Base-by-base conservation (phyloP, 2,113 vertebrate species). In the Scomber colias region DNA sequence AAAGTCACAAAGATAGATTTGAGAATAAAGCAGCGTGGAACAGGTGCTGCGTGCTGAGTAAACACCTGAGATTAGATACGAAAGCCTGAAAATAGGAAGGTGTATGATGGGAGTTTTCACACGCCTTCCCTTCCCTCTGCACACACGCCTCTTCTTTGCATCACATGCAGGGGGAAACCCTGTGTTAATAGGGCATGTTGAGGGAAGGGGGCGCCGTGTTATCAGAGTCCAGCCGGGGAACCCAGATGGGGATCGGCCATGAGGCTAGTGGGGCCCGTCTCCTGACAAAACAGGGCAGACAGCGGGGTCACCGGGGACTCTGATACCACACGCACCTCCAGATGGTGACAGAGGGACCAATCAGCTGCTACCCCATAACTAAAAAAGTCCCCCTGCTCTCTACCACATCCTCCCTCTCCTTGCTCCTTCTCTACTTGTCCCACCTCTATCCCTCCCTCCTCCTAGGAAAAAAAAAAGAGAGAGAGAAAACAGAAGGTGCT, bases 401-500 rank as follows among this genome's bases (percentile, higher is more conserved):
- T 31, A 51, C 75, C 65, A 61, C 71, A 79, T 11, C 70, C 70
- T 63, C 35, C 59, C 53, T 84, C 76, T 76, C 73, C 62, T 61
- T 6, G 7, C 35, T 48, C 75, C 74, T 63, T 71, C 81, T 85
- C 82, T 66, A 73, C 35, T 51, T 35, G 69, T 83, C 75, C 87
- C 87, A 89, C 83, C 85, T 86, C 89, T 78, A 49, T 82, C 87
- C 86, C 91, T 88, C 88, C 89, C 87, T 93, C 90, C 87, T 85
- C 90, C 88, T 77, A 87, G 87, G 87, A 78, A 92, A 80, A 27
- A 27, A 27, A 27, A 27, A 2, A 27, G 24, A 78, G 86, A 40
- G 86, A 93, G 87, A 87, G 95, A 95, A 97, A 99, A 97, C 98
- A 99, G 98, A 99, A 98, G 98, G 98, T 97, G 96, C 95, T 95